Evolutionary conservation across 2,797 vertebrate genomes (phyloP), one percentile per base, ranked within the genome.

Genomic region (Urosaurus nigricauda): DNA sequence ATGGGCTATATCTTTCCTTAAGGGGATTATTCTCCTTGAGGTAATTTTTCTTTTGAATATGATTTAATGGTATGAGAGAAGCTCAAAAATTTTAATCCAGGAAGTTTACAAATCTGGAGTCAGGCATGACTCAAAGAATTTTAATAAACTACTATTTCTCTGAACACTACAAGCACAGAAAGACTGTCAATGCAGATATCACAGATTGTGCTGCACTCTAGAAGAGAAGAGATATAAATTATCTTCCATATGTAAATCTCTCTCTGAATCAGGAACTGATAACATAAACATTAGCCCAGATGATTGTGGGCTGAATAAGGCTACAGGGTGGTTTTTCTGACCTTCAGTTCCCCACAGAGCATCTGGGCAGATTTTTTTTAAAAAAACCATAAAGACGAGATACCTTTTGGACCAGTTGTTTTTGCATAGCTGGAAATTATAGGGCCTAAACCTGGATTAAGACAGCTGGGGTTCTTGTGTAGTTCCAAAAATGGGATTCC

Each of bases 121-220:
- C 40, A 37, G 14, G 12, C 24, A 26, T 74, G 43, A 16, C 17
- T 71, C 6, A 43, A 43, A 68, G 14, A 32, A 83, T 47, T 19
- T 56, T 43, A 71, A 4, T 73, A 53, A 87, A 43, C 29, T 93
- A 93, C 91, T 82, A 80, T 60, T 88, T 94, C 78, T 88, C 79
- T 91, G 91, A 86, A 90, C 92, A 88, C 91, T 88, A 87, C 68
- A 85, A 86, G 90, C 89, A n/a, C 13, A 91, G 92, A 93, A 94
- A 90, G 53, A 95, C 89, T 90, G 93, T 94, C 80, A 86, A 3
- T 84, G 68, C 26, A 29, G 63, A 68, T 68, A 68, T 68, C 65
- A 68, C 79, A 81, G 9, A 58, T 70, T 19, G 16, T 73, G 3
- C 19, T 53, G 53, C 47, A 84, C 35, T 73, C 2, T 13, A 84